Base-by-base conservation (phyloP, 2,797 vertebrate genomes). In the Tokudaia tokunoshimensis region DNA sequence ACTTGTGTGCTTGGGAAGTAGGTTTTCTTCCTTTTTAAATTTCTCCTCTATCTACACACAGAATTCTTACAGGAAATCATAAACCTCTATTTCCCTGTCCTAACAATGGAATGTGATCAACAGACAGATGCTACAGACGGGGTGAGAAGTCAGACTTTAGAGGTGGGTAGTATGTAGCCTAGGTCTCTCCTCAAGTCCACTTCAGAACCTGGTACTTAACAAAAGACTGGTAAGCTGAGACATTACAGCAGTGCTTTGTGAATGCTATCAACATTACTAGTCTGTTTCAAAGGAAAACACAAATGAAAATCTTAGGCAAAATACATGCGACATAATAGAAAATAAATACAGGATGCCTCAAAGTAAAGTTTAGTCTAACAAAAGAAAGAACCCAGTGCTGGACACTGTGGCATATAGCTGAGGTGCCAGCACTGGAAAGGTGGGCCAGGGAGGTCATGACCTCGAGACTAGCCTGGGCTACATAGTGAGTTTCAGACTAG, bases 241-340 rank as follows among this genome's bases (percentile, higher is more conserved):
- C 37, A 65, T 78, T n/a, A 41, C 31, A 76, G 88, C 41, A 91
- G 14, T 19, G 84, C 55, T 96, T 78, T 81, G 24, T 24, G 92
- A 92, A 85, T 55, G 41, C 2, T n/a, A 92, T 94, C 52, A 94
- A 95, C 93, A 78, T n/a, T 26, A 55, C 50, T 78, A 65, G 72
- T 80, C 26, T 87, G 87, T 22, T 95, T 61, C 89, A 91, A 93
- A 93, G 37, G 93, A 72, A 85, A 81, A 93, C 12, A 72, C 22
- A 93, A 87, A 91, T 80, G 24, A 87, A 93, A 94, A 94, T 52
- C 11, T 63, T 57, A n/a, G 29, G 57, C 17, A 89, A 94, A 89
- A 72, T 65, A 92, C 76, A 15, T 84, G 59, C 87, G 34, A 89
- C 2, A 63, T 52, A 89, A 57, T 55, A 10, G 83, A 75, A 94